phyloP scores from a whole-genome alignment of 2,888 invertebrate genomes.

The Trilocha varians region DNA sequence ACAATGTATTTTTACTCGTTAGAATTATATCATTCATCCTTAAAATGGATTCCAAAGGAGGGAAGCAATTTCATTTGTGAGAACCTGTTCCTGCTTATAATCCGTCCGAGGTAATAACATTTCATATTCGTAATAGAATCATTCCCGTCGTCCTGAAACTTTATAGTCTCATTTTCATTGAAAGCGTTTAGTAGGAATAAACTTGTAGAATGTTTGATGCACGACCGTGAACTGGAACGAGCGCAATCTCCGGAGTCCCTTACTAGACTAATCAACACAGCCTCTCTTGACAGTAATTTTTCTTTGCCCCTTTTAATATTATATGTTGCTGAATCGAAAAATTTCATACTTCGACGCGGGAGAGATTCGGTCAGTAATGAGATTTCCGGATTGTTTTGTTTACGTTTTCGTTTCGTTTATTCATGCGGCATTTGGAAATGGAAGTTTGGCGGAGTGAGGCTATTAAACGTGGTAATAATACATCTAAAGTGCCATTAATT shows the following conservation, averaged over 20 bases:
- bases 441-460: neutral
- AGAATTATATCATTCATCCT: constrained; percentile 70
- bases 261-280: constrained; percentile 39
- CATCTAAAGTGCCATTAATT: too few species aligned
- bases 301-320: constrained; percentile 31
- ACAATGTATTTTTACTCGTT: constrained; percentile 66
- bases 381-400: neutral
- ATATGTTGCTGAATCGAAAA: constrained; percentile 16
- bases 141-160: constrained; percentile 69
- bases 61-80: constrained; percentile 72
- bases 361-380: neutral
- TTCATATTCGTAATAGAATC: constrained; percentile 74
- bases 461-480: neutral
- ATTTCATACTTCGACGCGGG: constrained; percentile 1
- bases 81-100: constrained; percentile 72
- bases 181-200: constrained; percentile 69
- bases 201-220: constrained; percentile 69
- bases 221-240: constrained; percentile 38
- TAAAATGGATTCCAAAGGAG: constrained; percentile 71
- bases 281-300: constrained; percentile 31
- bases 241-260: constrained; percentile 57
- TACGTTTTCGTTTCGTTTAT: neutral
- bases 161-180: constrained; percentile 73
- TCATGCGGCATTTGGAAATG: neutral
- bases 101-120: constrained; percentile 72